Evolutionary conservation across 2,888 invertebrate genomes (phyloP).

Genomic region (Mythimna impura): DNA sequence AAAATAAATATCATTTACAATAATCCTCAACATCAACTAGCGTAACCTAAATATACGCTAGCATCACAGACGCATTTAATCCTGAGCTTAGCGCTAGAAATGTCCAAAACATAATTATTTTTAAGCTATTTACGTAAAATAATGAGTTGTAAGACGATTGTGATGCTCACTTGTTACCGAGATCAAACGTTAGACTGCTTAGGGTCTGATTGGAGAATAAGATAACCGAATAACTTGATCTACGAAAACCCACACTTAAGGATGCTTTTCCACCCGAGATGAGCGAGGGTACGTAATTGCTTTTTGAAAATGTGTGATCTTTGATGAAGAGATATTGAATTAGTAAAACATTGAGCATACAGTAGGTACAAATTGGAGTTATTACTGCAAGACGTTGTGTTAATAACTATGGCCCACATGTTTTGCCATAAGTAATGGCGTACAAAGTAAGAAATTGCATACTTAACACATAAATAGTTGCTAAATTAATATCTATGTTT

Average conservation of each 20-base stretch:
- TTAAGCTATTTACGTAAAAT: constrained; percentile 52
- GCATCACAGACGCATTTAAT: constrained; percentile 49
- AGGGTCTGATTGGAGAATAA: neutral
- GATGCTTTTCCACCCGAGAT: neutral
- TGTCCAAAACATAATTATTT: constrained; percentile 57
- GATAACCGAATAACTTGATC: neutral
- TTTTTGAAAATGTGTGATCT: neutral
- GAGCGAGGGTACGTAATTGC: neutral
- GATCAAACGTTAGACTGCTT: constrained; percentile 37
- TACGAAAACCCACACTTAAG: neutral
- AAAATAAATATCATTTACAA: neutral
- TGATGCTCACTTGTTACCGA: constrained; percentile 22
- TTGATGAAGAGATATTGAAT: too few species aligned
- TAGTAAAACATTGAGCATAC: too few species aligned
- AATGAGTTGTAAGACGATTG: constrained; percentile 44
- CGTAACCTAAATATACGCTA: constrained; percentile 51
- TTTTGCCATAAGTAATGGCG: too few species aligned
- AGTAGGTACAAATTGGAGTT: too few species aligned
- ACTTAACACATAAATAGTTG: too few species aligned
- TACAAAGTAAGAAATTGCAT: neutral
- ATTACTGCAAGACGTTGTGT: too few species aligned
- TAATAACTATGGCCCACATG: too few species aligned
- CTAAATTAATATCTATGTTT: too few species aligned
- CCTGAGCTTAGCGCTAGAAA: constrained; percentile 58
- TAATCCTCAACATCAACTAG: neutral